Evolutionary conservation across 35 echinoderm and acorn worm genomes (phyloP).

Genomic region (Apostichopus japonicus): DNA sequence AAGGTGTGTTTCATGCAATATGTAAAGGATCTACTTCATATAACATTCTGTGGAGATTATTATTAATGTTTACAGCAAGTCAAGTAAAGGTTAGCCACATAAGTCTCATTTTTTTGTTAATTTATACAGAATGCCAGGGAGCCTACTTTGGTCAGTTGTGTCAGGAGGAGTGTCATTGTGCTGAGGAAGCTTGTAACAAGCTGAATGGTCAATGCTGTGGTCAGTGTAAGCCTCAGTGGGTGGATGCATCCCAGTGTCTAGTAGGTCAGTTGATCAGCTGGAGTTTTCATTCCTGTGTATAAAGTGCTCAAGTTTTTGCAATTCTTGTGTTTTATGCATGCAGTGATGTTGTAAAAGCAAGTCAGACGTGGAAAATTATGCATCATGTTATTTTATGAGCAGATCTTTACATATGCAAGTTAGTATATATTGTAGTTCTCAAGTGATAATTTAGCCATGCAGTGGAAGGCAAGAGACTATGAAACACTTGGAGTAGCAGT

Average conservation of each 20-base stretch:
- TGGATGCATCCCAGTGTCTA: background rate
- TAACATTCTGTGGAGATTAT: background rate
- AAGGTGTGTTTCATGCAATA: background rate
- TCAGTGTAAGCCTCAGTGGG: slow-evolving; percentile 1
- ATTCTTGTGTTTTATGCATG: too few species aligned
- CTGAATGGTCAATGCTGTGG: background rate
- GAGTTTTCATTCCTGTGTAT: too few species aligned
- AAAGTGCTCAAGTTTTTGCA: too few species aligned
- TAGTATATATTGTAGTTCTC: too few species aligned
- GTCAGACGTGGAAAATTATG: too few species aligned
- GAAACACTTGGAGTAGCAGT: too few species aligned
- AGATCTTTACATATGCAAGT: too few species aligned
- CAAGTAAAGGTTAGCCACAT: background rate
- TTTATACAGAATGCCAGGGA: background rate
- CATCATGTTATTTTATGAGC: too few species aligned
- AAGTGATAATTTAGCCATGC: too few species aligned
- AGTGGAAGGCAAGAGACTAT: too few species aligned
- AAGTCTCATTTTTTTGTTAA: background rate
- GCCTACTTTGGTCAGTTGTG: background rate
- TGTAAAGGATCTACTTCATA: background rate
- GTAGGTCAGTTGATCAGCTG: background rate
- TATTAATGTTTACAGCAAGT: too few species aligned
- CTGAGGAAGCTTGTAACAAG: background rate
- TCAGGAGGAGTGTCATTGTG: slow-evolving; percentile 4
- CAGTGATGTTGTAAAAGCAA: too few species aligned